A percentile compares a stretch with the other conserved stretches of the same genome.
Conservation (phyloP, 1,140 invertebrate genomes). For the Caenorhabditis latens region DNA sequence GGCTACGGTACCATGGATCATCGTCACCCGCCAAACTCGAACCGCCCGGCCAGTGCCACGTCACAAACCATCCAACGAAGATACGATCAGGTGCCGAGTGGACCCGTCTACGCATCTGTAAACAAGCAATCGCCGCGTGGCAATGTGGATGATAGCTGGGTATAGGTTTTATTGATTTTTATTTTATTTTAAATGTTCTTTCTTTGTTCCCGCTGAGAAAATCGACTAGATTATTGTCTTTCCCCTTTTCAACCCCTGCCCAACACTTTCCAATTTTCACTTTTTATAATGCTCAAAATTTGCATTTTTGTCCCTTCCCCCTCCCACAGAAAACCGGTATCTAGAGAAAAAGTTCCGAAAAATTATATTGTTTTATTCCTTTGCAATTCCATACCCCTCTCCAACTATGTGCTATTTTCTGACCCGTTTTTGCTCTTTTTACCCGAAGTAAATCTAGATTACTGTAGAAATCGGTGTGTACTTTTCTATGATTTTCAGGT, state of each 20-base stretch:
- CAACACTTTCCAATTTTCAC: not conserved
- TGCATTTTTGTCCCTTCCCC: not conserved
- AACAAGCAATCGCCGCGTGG: conserved; percentile 64
- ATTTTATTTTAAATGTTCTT: not conserved
- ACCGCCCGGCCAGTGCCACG: conserved; percentile 27
- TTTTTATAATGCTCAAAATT: not conserved
- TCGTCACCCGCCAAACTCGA: conserved; percentile 8
- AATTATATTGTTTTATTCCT: not conserved
- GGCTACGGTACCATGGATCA: conserved; percentile 67
- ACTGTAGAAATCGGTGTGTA: not conserved
- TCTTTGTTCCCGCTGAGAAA: not conserved
- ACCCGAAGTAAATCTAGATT: conserved; percentile 6
- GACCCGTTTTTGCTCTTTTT: not conserved
- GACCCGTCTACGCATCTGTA: conserved; percentile 72
- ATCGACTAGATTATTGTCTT: too few relatives aligned
- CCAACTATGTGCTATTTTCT: not conserved
- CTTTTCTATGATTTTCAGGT: too few relatives aligned
- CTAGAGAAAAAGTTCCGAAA: conserved; percentile 25
- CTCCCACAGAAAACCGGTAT: conserved; percentile 6
- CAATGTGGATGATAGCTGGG: conserved; percentile 71
- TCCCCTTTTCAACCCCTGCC: not conserved
- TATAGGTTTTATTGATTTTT: conserved; percentile 57
- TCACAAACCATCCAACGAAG: not conserved
- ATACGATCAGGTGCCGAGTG: conserved; percentile 62
- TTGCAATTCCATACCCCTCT: not conserved